Evolutionary conservation across 2,113 vertebrate species (phyloP).

Genomic region (Monopterus albus): DNA sequence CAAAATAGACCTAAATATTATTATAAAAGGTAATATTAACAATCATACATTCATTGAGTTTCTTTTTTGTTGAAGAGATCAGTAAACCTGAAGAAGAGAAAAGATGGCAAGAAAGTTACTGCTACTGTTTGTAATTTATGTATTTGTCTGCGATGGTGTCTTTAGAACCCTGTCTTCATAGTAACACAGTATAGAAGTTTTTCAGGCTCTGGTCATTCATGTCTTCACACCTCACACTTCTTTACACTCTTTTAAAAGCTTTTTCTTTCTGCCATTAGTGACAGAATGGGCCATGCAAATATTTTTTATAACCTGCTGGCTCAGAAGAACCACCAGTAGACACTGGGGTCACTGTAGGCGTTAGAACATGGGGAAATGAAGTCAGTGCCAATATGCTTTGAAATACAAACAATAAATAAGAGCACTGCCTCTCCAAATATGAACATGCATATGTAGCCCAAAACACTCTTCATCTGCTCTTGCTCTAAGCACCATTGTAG

Average conservation of each 20-base stretch:
- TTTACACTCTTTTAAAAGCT: slow-evolving; percentile 7
- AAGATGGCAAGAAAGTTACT: neutral
- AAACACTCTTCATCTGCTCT: slow-evolving; percentile 8
- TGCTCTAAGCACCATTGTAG: slow-evolving; percentile 20
- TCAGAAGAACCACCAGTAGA: slow-evolving; percentile 6
- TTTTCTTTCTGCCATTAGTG: slow-evolving; percentile 10
- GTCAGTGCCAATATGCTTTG: neutral
- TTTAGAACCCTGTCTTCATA: neutral
- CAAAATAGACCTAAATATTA: too few relatives aligned
- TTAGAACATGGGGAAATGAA: slow-evolving; percentile 23
- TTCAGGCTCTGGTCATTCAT: too few relatives aligned
- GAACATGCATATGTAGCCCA: neutral
- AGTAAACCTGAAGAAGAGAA: neutral
- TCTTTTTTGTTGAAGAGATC: neutral
- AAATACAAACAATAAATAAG: slow-evolving; percentile 21
- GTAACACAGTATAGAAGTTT: neutral
- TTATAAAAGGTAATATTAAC: too few relatives aligned
- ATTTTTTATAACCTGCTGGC: slow-evolving; percentile 9
- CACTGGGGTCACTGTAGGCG: slow-evolving; percentile 6
- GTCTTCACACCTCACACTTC: neutral
- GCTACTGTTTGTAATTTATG: neutral
- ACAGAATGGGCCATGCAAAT: slow-evolving; percentile 2
- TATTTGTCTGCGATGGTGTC: neutral
- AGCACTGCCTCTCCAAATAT: neutral
- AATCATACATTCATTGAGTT: too few relatives aligned